Base-by-base conservation (phyloP, 2,888 invertebrate species). In the Nymphalis urticae region DNA sequence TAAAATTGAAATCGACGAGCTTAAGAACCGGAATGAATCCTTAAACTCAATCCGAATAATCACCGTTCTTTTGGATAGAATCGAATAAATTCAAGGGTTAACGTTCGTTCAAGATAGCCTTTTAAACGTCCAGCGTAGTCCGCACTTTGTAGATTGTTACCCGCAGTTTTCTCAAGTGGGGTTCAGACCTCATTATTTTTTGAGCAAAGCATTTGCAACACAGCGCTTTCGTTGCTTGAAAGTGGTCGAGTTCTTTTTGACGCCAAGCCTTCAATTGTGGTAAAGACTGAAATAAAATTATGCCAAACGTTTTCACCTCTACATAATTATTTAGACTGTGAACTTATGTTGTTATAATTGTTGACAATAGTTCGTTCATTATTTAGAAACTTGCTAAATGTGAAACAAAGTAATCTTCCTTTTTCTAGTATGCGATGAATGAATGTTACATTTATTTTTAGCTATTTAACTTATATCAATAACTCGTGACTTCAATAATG, bases 171-270 rank as follows among this genome's bases (percentile, higher is more conserved):
- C 78, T 88, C 82, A 79, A 88, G 88, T 86, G 82, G 79, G 88
- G 87, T 87, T 84, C 80, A 79, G 77, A 76, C 79, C 81, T 87
- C 86, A 86, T 87, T 87, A 87, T 86, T 86, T 85, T 84, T 83
- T 74, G 79, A 83, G 48, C 80, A 79, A 80, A 83, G 82, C 82
- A 82, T 87, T 86, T 84, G 85, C 85, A 80, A 85, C 85, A 79
- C 84, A 83, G 85, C 85, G 78, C 77, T 86, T 84, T 82, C 80
- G 82, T 75, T 77, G 75, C 77, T 77, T 73, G 73, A 60, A 50
- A 77, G 74, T 76, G 75, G 74, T 72, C 72, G 70, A 74, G 73
- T 66, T 74, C 71, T 72, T 78, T 77, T 77, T 73, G 66, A 70
- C 63, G 69, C 66, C 62, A 54, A 74, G 66, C 51, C 64, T 64